Base-by-base conservation (phyloP, 2,797 vertebrate species). In the Sebastes melanostomus region DNA sequence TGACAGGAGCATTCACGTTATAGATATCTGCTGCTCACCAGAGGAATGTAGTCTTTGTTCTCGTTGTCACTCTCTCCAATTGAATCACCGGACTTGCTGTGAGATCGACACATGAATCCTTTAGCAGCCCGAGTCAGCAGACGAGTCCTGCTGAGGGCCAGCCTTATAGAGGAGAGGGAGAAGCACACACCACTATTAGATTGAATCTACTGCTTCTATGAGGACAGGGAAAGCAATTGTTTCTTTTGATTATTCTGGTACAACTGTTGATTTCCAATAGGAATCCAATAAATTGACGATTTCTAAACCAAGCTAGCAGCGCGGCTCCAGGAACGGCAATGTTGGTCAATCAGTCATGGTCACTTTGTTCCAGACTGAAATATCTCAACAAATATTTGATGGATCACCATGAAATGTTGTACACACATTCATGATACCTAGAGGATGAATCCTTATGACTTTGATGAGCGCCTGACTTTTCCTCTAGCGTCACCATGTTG, bases 51-150 rank as follows among this genome's bases (percentile, higher is more conserved):
- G 94, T 99, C 96, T 12, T 93, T 92, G 91, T 91, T 98, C 89
- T 97, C 97, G 4, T 79, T 96, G 71, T 97, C 96, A 0, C 80
- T 94, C 46, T 96, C 97, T 0, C 92, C 91, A 16, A 91, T 74
- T 0, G 95, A 88, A 76, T 97, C 96, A 0, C 94, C 95, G 1
- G 88, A 90, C 94, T 96, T 98, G 94, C 92, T 94, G 32, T 96
- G 92, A 1, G 96, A 92, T 77, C 97, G 97, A 73, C 92, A 95
- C 96, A 98, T 97, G 91, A 99, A 98, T n/a, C 97, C 97, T 86
- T 94, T 97, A 78, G 98, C 96, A 0, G 98, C 98, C 80, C 94
- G 96, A 3, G 95, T 97, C 91, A 99, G 92, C 74, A 99, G 95
- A 38, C 96, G 95, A 20, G 97, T 97, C 91, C 96, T 97, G 85